A percentile compares a stretch with the other conserved stretches of the same genome.
Conservation (phyloP, 1,140 invertebrate genomes). For the Neodiprion pinetum region DNA sequence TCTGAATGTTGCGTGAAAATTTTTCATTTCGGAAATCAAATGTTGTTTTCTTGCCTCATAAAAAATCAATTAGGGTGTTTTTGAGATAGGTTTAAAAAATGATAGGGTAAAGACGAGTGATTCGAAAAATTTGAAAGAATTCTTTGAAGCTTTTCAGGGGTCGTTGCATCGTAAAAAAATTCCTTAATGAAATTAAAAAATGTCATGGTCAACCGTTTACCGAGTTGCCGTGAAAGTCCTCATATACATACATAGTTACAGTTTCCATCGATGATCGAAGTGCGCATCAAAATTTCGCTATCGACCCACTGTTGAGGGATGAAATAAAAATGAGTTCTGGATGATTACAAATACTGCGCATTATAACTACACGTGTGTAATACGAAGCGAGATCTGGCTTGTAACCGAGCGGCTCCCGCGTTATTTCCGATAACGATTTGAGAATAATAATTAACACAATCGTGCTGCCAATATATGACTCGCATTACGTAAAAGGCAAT, state of each 20-base stretch:
- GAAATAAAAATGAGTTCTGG: background rate
- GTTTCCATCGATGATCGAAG: background rate
- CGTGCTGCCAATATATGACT: background rate
- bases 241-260: background rate
- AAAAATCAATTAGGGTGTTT: too few species aligned
- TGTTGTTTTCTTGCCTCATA: too few species aligned
- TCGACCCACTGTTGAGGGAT: background rate
- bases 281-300: background rate
- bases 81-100: too few species aligned
- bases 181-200: too few species aligned
- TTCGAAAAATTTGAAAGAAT: too few species aligned
- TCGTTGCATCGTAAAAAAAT: too few species aligned
- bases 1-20: too few species aligned
- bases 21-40: too few species aligned
- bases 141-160: too few species aligned
- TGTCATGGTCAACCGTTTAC: background rate
- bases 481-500: background rate
- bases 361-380: background rate
- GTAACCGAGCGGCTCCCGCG: background rate
- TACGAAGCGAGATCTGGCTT: background rate
- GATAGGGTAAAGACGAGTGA: too few species aligned
- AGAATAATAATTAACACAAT: background rate
- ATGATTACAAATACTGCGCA: background rate
- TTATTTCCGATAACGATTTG: background rate
- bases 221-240: background rate